Evolutionary conservation across 2,888 invertebrate genomes (phyloP), one percentile per base, ranked within the genome.

Genomic region (Morpho helenor): DNA sequence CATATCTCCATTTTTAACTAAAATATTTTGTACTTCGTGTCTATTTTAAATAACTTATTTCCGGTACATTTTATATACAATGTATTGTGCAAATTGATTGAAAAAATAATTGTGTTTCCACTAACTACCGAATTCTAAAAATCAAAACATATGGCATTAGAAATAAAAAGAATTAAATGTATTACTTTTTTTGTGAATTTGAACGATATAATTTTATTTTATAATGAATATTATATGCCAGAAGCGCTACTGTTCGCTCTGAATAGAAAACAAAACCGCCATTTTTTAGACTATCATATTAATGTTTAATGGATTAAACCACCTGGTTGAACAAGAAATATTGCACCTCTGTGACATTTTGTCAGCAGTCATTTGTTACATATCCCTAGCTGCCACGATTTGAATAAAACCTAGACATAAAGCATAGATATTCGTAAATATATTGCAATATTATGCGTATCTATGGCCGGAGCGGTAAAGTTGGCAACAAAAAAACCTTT

Each of bases 231-330:
- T 31, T 31, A 31, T 31, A 31, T 31, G 44, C 51, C 48, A 43
- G n/a, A 40, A 43, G 39, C 23, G 50, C 48, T 42, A 23, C 49
- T n/a, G 41, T 43, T 56, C 55, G 52, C 44, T 56, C 52, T 41
- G 49, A 48, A 56, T 44, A 53, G 40, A 60, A 56, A 61, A 57
- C 49, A 69, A 68, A 66, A 64, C 63, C 63, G 67, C 63, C 62
- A 66, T 60, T 66, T 10, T 75, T 73, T 75, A 74, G 70, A 69
- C 67, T 64, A 72, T 71, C 68, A 76, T 79, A 68, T 72, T 68
- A 61, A 88, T 89, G 87, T 82, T 68, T 89, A 76, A 88, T 88
- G 83, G 71, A 89, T 87, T 75, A 70, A 75, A 81, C 79, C 89
- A 89, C 84, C 89, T 89, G 88, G 89, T 79, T 76, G 67, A 68